Percentiles rank a stretch among this genome's conserved stretches.
phyloP scores from a whole-genome alignment of 2,113 vertebrate genomes.

The Polypterus bichir region DNA sequence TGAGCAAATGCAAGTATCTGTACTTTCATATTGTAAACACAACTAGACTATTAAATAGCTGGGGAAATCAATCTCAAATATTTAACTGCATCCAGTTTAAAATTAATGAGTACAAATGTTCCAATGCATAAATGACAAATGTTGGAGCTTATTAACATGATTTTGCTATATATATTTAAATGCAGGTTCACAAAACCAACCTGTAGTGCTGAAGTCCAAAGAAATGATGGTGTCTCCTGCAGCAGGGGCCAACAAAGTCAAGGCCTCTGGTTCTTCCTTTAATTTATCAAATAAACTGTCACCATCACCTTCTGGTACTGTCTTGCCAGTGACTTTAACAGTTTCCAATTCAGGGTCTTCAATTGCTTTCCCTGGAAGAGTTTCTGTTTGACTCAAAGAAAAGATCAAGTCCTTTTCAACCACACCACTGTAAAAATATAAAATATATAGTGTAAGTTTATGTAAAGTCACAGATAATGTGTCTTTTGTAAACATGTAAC shows the following conservation, averaged over 20 bases:
- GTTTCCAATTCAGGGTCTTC: constrained; percentile 59
- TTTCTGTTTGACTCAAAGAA: constrained; percentile 84
- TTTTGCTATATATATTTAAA: too few species aligned
- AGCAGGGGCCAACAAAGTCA: constrained; percentile 80
- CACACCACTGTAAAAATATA: constrained; percentile 62
- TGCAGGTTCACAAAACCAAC: constrained; percentile 39
- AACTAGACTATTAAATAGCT: constrained; percentile 13
- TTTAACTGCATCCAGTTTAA: neutral
- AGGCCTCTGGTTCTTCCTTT: constrained; percentile 79
- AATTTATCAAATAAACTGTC: constrained; percentile 73
- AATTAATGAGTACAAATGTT: too few species aligned
- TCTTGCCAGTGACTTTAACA: constrained; percentile 59
- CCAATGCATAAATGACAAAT: too few species aligned
- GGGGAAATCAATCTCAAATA: constrained; percentile 17
- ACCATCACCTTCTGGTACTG: constrained; percentile 38
- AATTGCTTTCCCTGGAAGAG: constrained; percentile 46
- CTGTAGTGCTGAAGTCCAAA: constrained; percentile 73
- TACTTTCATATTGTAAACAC: constrained; percentile 10
- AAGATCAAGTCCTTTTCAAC: constrained; percentile 80
- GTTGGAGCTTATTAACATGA: too few species aligned
- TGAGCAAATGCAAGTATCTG: constrained; percentile 1
- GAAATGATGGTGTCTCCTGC: constrained; percentile 84
- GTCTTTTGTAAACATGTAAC: neutral
- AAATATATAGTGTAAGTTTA: constrained; percentile 8
- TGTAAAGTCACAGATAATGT: neutral